These are phyloP conservation scores for Alauda arvensis DNA, from an alignment of 2,797 vertebrate genomes.

Conservation along the genomic window DNA sequence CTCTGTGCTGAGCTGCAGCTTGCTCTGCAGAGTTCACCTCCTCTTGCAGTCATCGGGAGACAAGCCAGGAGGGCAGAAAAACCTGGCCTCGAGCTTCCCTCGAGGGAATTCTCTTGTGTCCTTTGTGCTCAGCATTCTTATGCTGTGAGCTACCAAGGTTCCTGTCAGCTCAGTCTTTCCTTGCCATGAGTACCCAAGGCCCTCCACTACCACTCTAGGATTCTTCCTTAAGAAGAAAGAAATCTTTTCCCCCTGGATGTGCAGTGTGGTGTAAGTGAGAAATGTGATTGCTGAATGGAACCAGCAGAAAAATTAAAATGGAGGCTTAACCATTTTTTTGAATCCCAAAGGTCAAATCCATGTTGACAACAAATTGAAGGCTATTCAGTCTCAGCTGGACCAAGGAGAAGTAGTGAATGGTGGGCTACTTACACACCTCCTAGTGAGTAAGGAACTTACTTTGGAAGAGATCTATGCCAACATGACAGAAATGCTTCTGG, in stretches of 20 bases:
- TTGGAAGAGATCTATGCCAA: conserved; percentile 92
- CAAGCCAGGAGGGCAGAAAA: background rate
- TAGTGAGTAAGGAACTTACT: conserved; percentile 83
- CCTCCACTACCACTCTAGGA: background rate
- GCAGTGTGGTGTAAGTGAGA: background rate
- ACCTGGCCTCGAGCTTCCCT: background rate
- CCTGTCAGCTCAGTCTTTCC: background rate
- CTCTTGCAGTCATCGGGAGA: background rate
- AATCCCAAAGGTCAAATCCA: conserved; percentile 82
- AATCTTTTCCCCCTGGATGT: background rate
- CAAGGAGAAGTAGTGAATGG: conserved; percentile 79
- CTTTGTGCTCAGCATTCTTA: background rate
- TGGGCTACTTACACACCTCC: conserved; percentile 85
- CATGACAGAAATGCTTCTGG: conserved; percentile 91
- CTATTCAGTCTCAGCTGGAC: conserved; percentile 78
- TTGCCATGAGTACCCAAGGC: background rate
- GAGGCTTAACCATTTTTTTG: background rate
- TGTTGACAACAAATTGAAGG: conserved; percentile 79
- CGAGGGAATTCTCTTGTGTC: background rate
- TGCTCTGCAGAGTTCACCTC: background rate
- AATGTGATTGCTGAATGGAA: background rate
- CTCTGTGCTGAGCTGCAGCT: background rate
- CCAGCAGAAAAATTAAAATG: background rate
- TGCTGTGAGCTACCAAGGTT: background rate
- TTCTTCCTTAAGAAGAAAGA: background rate